These are phyloP conservation scores for Vicugna pacos DNA, from an alignment of 2,113 vertebrate genomes.

Conservation along the genomic window DNA sequence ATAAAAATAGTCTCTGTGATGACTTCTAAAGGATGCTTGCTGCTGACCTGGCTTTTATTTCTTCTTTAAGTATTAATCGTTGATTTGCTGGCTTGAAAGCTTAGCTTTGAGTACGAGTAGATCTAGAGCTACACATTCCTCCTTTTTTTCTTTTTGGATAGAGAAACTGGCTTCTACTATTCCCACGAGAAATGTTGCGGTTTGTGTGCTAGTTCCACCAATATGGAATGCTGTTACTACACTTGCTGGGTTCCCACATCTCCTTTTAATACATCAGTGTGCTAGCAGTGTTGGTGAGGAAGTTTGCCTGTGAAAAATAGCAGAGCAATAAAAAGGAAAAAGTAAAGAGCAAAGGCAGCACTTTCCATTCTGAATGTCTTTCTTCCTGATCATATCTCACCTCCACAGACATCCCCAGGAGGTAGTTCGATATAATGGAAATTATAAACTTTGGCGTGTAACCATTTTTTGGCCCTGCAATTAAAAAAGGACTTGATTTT, in stretches of 20 bases:
- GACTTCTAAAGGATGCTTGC: conserved; percentile 77
- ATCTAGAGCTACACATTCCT: background rate
- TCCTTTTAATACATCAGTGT: conserved; percentile 29
- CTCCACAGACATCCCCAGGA: background rate
- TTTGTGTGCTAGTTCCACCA: background rate
- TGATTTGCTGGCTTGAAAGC: conserved; percentile 78
- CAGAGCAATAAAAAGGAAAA: background rate
- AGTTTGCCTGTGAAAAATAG: conserved; percentile 56
- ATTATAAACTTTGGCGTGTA: conserved; percentile 12
- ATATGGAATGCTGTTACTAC: conserved; percentile 9
- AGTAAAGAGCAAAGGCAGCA: conserved; percentile 37
- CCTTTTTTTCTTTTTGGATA: background rate
- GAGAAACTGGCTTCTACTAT: background rate
- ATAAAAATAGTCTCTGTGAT: conserved; percentile 80
- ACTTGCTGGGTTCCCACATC: conserved; percentile 38
- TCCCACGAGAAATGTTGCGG: background rate
- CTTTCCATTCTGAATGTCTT: background rate
- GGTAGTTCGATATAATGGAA: background rate
- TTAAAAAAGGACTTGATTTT: background rate
- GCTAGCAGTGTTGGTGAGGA: conserved; percentile 40
- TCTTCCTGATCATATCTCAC: background rate
- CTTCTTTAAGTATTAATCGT: conserved; percentile 87
- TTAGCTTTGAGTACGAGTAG: conserved; percentile 23
- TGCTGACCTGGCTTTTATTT: conserved; percentile 83
- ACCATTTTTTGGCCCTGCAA: background rate